Conservation (phyloP, 2,888 invertebrate genomes). For the Caradrina kadenii region DNA sequence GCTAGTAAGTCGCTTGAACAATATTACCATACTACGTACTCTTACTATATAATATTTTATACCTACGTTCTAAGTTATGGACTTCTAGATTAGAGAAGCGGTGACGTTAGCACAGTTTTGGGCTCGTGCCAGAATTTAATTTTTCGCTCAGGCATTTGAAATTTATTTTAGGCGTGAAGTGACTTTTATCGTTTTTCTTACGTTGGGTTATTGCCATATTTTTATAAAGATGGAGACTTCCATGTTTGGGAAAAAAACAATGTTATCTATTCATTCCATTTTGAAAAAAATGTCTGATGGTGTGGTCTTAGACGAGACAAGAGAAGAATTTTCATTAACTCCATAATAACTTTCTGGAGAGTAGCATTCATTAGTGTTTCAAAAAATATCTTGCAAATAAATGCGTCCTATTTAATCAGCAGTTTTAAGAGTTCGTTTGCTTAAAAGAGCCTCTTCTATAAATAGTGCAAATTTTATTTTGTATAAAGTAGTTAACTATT, state of each 20-base stretch:
- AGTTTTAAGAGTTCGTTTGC: neutral
- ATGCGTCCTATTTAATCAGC: too few species aligned
- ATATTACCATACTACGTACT: neutral
- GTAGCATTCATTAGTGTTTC: too few species aligned
- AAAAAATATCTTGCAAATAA: too few species aligned
- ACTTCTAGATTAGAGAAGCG: constrained; percentile 37
- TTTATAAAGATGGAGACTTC: neutral
- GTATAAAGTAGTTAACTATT: neutral
- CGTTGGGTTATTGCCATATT: neutral
- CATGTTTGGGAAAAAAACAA: neutral
- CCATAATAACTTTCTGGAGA: too few species aligned
- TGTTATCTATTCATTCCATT: neutral
- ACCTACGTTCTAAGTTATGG: constrained; percentile 29
- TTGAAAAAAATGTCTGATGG: too few species aligned
- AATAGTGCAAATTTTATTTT: neutral
- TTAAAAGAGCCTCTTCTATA: neutral
- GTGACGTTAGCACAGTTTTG: constrained; percentile 45
- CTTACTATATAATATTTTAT: constrained; percentile 5
- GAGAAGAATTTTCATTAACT: too few species aligned
- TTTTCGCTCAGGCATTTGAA: constrained; percentile 34
- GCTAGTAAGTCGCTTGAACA: neutral
- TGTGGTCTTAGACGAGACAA: too few species aligned
- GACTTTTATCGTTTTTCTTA: constrained; percentile 36
- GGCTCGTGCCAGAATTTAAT: constrained; percentile 37
- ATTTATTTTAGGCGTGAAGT: constrained; percentile 25